Conservation (phyloP, 2,113 vertebrate genomes). For the Periophthalmodon schlosseri region DNA sequence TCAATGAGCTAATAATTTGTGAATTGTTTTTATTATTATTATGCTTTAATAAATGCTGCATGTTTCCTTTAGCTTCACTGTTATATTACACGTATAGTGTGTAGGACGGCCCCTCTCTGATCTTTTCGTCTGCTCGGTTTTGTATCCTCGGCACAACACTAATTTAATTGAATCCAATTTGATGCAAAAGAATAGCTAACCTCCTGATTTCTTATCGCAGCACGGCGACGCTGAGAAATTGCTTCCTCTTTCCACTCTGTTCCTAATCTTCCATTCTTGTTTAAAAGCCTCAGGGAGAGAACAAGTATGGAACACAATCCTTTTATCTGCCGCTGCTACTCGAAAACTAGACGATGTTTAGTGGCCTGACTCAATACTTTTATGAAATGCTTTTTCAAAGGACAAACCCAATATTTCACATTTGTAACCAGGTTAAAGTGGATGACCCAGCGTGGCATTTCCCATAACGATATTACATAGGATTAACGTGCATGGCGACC, state of each 20-base stretch:
- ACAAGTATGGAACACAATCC: conserved; percentile 15
- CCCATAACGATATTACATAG: conserved; percentile 5
- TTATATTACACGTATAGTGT: not conserved
- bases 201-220: conserved; percentile 45
- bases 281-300: conserved; percentile 19
- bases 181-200: conserved; percentile 34
- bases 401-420: conserved; percentile 2
- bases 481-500: conserved; percentile 5
- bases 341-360: not conserved
- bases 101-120: not conserved
- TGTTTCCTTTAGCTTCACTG: conserved; percentile 7
- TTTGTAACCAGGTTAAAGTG: not conserved
- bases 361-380: not conserved
- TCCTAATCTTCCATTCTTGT: conserved; percentile 47
- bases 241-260: conserved; percentile 36
- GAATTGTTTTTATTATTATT: not conserved
- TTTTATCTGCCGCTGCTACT: conserved; percentile 32
- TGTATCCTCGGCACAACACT: conserved; percentile 28
- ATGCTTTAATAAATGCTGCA: not conserved
- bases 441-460: not conserved
- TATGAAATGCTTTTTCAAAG: not conserved
- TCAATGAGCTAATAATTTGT: not conserved
- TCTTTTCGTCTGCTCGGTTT: conserved; percentile 12
- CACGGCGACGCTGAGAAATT: conserved; percentile 39
- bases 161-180: conserved; percentile 42